Evolutionary conservation across 53 echinoderm and acorn worm genomes (phyloP).

Genomic region (Crossaster papposus): DNA sequence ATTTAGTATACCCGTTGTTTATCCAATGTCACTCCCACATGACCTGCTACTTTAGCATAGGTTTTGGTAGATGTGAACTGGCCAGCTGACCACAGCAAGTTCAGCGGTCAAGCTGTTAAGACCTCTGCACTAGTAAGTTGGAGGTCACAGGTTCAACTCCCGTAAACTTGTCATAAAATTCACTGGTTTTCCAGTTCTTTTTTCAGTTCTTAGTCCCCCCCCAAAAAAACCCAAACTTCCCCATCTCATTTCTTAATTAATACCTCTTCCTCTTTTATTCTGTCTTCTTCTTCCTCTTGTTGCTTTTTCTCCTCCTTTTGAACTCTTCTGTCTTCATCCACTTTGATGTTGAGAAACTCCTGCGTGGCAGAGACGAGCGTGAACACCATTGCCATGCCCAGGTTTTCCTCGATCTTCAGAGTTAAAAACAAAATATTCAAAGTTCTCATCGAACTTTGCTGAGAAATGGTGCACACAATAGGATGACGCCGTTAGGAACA

Average conservation of each 20-base stretch:
- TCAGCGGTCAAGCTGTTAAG: too few species aligned
- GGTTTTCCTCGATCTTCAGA: conserved; percentile 89
- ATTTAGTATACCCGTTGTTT: too few species aligned
- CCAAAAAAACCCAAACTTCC: background rate
- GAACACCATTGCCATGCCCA: conserved; percentile 99
- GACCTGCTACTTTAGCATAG: too few species aligned
- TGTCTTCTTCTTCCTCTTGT: conserved; percentile 73
- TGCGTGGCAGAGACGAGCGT: conserved; percentile 88
- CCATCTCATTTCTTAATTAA: background rate
- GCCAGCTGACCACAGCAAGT: too few species aligned
- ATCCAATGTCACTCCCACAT: too few species aligned
- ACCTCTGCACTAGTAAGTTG: too few species aligned
- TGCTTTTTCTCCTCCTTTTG: conserved; percentile 51
- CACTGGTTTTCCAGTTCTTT: background rate
- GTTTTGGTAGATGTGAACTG: too few species aligned
- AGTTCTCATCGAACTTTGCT: background rate
- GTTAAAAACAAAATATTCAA: background rate
- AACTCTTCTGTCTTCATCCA: conserved; percentile 80
- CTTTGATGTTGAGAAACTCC: conserved; percentile 89
- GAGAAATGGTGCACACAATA: background rate
- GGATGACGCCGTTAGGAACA: background rate
- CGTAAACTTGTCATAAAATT: too few species aligned
- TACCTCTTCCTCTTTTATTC: conserved; percentile 83
- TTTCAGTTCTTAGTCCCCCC: too few species aligned
- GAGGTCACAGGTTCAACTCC: too few species aligned